Evolutionary conservation across 37 sponge, comb jelly and placozoan species (phyloP), one percentile per base, ranked within the genome.

Genomic region (Oscarella lobularis): DNA sequence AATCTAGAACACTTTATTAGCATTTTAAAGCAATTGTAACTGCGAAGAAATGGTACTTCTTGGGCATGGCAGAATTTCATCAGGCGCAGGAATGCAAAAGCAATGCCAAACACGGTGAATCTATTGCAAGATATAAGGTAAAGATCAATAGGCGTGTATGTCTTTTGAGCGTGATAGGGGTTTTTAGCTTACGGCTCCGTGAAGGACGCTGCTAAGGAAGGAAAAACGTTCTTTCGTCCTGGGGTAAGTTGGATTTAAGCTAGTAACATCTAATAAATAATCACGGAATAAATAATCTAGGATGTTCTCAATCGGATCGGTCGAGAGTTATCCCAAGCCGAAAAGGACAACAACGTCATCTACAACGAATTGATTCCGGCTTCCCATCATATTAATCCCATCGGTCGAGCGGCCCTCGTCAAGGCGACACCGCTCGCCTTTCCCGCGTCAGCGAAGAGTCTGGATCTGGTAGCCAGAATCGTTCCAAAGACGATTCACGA

Each of bases 291-390:
- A 9, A 27, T 48, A 48, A 27, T 68, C 4, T 14, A 68, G 71
- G 31, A 14, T 29, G 71, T 14, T 34, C 6, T 30, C 4, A 4
- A 5, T 20, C 71, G 71, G 5, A 14, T 95, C 33, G 78, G 83
- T 65, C 74, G 76, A 39, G 93, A 90, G 48, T 74, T 41, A 14
- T 88, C 85, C 38, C 81, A 84, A 33, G 88, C 80, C 31, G 73
- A 87, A 76, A 96, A 96, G 76, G 97, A 96, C 78, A 96, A 96
- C 67, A 82, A 96, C 76, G 82, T 96, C 77, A 96, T 96, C 73
- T 96, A 96, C 79, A 90, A 89, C 67, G 97, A 92, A 72, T 84
- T 79, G 6, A 81, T 96, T 20, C 97, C 97, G 4, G 70, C 80
- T 39, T 74, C 79, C 40, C 76, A 66, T 39, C 85, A 88, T 14